Conservation (phyloP, 2,797 vertebrate genomes). For the Oreonectes daqikongensis region DNA sequence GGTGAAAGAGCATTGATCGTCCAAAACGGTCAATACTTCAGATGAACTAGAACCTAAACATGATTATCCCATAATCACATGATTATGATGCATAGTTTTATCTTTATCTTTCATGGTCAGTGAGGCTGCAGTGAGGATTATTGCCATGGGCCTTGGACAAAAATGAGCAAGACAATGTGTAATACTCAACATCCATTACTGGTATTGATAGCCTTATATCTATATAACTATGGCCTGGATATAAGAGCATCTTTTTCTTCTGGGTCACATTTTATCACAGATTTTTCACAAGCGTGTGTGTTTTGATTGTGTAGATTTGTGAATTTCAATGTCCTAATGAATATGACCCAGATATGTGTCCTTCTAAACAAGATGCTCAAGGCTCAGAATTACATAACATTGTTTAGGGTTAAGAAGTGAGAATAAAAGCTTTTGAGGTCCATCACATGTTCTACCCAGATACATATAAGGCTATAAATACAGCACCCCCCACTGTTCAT, state of each 20-base stretch:
- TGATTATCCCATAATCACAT: slow-evolving; percentile 23
- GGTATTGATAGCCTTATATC: slow-evolving; percentile 13
- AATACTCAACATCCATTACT: slow-evolving; percentile 16
- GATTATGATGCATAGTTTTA: slow-evolving; percentile 23
- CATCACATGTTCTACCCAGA: neutral
- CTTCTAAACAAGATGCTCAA: neutral
- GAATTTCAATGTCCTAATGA: slow-evolving; percentile 16
- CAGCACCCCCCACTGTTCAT: slow-evolving; percentile 39
- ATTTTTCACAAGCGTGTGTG: neutral
- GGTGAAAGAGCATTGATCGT: no score
- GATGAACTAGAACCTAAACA: slow-evolving; percentile 11
- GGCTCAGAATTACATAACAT: slow-evolving; percentile 6
- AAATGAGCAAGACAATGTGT: neutral
- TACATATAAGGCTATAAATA: neutral
- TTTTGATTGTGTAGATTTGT: neutral
- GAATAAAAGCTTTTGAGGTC: neutral
- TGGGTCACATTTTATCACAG: slow-evolving; percentile 30
- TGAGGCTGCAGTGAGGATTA: slow-evolving; percentile 5
- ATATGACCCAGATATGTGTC: slow-evolving; percentile 19
- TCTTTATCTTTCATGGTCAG: slow-evolving; percentile 28
- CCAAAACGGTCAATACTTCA: neutral
- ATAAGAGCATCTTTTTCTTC: no score
- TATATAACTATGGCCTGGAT: no score
- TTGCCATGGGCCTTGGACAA: neutral
- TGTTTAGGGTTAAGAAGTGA: neutral